These are phyloP conservation scores for Hypsopygia costalis DNA, from an alignment of 2,888 invertebrate species.

Conservation along the genomic window DNA sequence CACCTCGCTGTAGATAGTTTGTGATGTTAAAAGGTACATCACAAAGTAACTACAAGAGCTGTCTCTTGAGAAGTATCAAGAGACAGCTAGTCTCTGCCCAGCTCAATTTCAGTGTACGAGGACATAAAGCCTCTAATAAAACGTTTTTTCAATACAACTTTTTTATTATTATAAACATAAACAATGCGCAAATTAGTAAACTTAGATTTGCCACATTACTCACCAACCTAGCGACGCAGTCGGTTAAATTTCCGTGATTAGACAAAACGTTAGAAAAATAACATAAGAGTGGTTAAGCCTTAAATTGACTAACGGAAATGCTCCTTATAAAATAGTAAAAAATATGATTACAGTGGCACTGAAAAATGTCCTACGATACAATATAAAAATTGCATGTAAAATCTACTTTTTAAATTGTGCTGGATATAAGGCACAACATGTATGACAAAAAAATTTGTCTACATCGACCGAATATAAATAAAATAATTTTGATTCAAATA, in stretches of 20 bases:
- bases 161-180: constrained; percentile 74
- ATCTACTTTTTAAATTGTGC: constrained; percentile 50
- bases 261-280: constrained; percentile 46
- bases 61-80: too few relatives aligned
- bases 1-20: too few relatives aligned
- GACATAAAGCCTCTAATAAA: too few relatives aligned
- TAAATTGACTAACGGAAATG: constrained; percentile 64
- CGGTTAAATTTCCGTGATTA: constrained; percentile 41
- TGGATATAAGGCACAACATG: constrained; percentile 53
- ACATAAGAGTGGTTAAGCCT: constrained; percentile 41
- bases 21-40: too few relatives aligned
- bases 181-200: constrained; percentile 73
- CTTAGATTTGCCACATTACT: constrained; percentile 50
- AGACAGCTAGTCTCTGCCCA: too few relatives aligned
- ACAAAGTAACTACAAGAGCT: too few relatives aligned
- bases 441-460: constrained; percentile 12
- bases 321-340: constrained; percentile 45
- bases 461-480: constrained; percentile 8
- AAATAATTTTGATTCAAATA: constrained; percentile 6
- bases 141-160: constrained; percentile 41
- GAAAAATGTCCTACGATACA: constrained; percentile 33
- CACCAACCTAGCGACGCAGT: constrained; percentile 34
- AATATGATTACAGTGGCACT: constrained; percentile 59
- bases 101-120: too few relatives aligned
- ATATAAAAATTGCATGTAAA: constrained; percentile 32